phyloP scores from a whole-genome alignment of 1,140 invertebrate species.

The Micrasema longulum region DNA sequence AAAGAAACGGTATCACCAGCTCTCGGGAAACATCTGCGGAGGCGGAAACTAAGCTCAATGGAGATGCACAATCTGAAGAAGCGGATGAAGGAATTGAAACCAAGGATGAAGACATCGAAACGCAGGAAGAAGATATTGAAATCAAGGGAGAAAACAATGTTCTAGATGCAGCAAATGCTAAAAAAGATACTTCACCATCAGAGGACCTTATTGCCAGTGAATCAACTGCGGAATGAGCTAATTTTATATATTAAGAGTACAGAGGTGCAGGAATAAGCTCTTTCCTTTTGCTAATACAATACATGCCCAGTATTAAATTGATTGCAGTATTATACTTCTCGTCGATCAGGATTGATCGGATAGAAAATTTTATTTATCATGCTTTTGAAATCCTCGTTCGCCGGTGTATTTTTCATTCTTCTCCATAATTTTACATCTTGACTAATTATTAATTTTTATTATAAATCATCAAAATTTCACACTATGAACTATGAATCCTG shows the following conservation, averaged over 20 bases:
- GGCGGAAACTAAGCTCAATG: conserved; percentile 48
- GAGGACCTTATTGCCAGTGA: conserved; percentile 64
- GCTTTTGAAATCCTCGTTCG: no score
- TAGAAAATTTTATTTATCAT: no score
- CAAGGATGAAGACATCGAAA: conserved; percentile 58
- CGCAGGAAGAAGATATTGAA: conserved; percentile 41
- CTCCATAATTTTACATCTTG: no score
- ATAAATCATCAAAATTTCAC: no score
- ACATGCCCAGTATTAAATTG: no score
- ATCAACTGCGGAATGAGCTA: conserved; percentile 59
- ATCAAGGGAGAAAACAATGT: conserved; percentile 52
- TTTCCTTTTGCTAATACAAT: no score
- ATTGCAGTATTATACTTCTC: no score
- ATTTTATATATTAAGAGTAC: neutral
- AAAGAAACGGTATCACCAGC: conserved; percentile 47
- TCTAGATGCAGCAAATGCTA: conserved; percentile 48
- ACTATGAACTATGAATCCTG: no score
- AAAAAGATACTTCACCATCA: conserved; percentile 60
- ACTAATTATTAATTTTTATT: no score
- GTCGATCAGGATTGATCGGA: no score
- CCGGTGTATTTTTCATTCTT: no score
- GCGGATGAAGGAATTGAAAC: conserved; percentile 55
- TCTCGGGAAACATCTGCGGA: conserved; percentile 51
- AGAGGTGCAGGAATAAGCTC: conserved; percentile 19
- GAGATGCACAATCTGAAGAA: conserved; percentile 28